A percentile compares a stretch with the other conserved stretches of the same genome.
Conservation (phyloP, 1,140 invertebrate genomes). For the Drosophila albomicans region DNA sequence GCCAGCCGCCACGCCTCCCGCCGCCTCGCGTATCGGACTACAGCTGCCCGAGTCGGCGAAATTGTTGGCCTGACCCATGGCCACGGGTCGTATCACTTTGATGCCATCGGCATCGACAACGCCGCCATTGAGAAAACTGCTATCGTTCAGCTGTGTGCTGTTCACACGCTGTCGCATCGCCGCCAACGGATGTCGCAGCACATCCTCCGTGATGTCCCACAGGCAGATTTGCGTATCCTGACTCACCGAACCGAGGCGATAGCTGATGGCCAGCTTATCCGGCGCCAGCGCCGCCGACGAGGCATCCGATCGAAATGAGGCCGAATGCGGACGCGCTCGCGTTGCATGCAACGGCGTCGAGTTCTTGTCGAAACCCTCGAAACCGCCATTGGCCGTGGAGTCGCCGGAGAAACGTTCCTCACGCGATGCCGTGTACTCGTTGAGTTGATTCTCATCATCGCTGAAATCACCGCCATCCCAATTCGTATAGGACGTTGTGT, state of each 20-base stretch:
- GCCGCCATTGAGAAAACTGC: constrained; percentile 74
- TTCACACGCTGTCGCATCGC: constrained; percentile 77
- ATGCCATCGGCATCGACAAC: constrained; percentile 71
- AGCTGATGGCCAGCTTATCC: constrained; percentile 88
- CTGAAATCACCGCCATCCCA: constrained; percentile 86
- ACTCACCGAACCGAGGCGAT: constrained; percentile 97
- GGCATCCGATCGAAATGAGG: constrained; percentile 85
- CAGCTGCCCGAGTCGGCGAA: constrained; percentile 63
- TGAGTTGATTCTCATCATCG: constrained; percentile 87
- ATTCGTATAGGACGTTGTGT: constrained; percentile 89
- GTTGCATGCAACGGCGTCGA: constrained; percentile 74
- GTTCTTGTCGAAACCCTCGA: constrained; percentile 84
- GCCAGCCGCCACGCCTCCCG: constrained; percentile 28
- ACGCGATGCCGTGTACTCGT: constrained; percentile 75
- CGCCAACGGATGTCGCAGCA: constrained; percentile 89
- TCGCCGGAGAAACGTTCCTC: constrained; percentile 76
- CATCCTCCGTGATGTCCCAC: constrained; percentile 99
- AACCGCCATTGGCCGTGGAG: constrained; percentile 83
- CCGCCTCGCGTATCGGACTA: constrained; percentile 64
- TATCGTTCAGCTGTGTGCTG: constrained; percentile 69
- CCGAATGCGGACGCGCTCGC: constrained; percentile 85
- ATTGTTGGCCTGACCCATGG: constrained; percentile 66
- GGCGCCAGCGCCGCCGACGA: constrained; percentile 76
- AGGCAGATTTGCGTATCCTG: constrained; percentile 99
- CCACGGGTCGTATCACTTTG: constrained; percentile 76